A percentile compares a stretch with the other conserved stretches of the same genome.
Evolutionary conservation across 2,797 vertebrate species (phyloP).

Genomic region (Phaenicophaeus curvirostris): DNA sequence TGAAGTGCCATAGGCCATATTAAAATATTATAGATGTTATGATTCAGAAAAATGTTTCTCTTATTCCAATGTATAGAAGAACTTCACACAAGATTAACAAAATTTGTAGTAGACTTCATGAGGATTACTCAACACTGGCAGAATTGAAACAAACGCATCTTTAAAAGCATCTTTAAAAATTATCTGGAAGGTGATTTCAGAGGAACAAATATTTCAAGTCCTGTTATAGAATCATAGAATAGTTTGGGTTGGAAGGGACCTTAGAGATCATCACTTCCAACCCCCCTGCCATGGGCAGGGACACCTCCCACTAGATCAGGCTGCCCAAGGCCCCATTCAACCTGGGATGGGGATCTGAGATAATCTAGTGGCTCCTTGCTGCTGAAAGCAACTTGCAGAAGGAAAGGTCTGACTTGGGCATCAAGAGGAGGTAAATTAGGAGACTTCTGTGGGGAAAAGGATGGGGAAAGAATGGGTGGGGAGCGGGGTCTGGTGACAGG

Average conservation of each 20-base stretch:
- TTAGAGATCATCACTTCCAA: no score
- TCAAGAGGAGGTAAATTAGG: background rate
- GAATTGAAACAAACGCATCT: background rate
- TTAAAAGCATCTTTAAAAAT: background rate
- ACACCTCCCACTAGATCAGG: no score
- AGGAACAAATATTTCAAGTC: background rate
- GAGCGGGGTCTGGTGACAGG: background rate
- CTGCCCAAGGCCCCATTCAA: no score
- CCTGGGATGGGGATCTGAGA: no score
- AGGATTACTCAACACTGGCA: background rate
- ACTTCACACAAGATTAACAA: background rate
- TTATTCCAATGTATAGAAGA: background rate
- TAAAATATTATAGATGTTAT: background rate
- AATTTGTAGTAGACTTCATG: background rate
- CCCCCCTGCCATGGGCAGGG: no score
- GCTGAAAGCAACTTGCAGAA: no score
- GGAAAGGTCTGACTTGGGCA: no score
- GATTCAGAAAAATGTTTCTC: background rate
- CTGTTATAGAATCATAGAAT: background rate
- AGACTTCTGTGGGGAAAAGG: background rate
- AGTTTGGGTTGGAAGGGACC: no score
- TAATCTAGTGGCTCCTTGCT: no score
- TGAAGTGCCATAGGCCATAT: background rate
- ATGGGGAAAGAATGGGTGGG: background rate
- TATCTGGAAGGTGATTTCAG: background rate